Evolutionary conservation across 1,140 invertebrate species (phyloP), one percentile per base, ranked within the genome.

Genomic region (Hirudo medicinalis): DNA sequence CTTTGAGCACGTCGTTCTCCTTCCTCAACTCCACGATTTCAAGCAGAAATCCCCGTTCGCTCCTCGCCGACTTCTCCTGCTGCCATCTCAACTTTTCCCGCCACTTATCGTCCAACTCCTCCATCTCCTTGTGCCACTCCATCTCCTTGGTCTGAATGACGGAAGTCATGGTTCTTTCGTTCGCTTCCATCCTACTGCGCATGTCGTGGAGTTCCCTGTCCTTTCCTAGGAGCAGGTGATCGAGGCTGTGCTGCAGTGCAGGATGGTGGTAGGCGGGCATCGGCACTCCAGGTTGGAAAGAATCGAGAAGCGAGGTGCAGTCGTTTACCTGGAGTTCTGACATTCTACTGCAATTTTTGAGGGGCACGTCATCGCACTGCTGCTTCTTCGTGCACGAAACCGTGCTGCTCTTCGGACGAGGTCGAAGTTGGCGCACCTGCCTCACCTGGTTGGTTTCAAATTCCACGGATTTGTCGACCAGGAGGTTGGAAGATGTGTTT

Each of bases 11-110:
- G 57, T 63, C 15, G 29, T 63, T 63, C 19, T 63, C 57, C 11
- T 63, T 63, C 29, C 29, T 63, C 29, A 63, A n/a, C 29, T 63
- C 22, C 22, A 63, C 8, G 29, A 63, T 63, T 63, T 63, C 22
- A 1, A 63, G 3, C 22, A 63, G 57, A n/a, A 63, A 20, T 13
- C 22, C 22, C 29, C 17, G 57, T 63, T 63, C 57, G 29, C 22
- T 22, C 29, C 29, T 13, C 8, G 29, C 22, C 29, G 20, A 4
- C 29, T 63, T 63, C 29, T 63, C 22, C 29, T 63, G 57, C 22
- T 63, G 57, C 29, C 22, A 25, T n/a, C 29, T 63, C 29, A 13
- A 32, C 29, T 63, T 63, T 63, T 63, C 57, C 22, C 22, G 57
- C 57, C 57, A 63, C 15, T 63, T 22, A 2, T 63, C 57, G 22